Conservation (phyloP, 2,797 vertebrate genomes). For the Pipistrellus kuhlii region DNA sequence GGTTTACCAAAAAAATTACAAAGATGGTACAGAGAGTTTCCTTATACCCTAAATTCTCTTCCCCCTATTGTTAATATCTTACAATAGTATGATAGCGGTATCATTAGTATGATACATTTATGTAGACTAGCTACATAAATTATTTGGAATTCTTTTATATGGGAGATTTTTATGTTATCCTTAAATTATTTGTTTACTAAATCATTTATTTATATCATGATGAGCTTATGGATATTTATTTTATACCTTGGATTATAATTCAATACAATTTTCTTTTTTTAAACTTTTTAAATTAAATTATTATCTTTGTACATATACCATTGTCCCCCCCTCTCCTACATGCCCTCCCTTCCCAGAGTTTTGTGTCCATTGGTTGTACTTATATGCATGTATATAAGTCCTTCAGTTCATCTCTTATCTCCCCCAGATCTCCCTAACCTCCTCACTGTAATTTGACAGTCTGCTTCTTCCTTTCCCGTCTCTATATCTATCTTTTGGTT, state of each 20-base stretch:
- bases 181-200: not conserved
- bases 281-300: too few relatives aligned
- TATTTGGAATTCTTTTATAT: not conserved
- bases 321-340: too few relatives aligned
- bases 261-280: not conserved
- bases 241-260: not conserved
- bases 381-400: too few relatives aligned
- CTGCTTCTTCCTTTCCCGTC: too few relatives aligned
- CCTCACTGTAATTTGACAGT: too few relatives aligned
- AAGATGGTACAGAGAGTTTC: not conserved
- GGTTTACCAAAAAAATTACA: constrained; percentile 4
- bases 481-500: too few relatives aligned
- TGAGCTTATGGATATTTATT: not conserved
- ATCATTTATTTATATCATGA: not conserved
- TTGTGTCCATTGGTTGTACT: too few relatives aligned
- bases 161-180: not conserved
- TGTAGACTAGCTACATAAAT: not conserved
- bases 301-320: too few relatives aligned
- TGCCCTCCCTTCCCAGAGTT: too few relatives aligned
- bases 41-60: not conserved
- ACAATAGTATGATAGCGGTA: too few relatives aligned
- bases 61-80: not conserved
- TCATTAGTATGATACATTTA: not conserved
- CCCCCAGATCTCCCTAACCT: too few relatives aligned
- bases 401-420: too few relatives aligned